Evolutionary conservation across 2,888 invertebrate species (phyloP).

Genomic region (Muscina levida): DNA sequence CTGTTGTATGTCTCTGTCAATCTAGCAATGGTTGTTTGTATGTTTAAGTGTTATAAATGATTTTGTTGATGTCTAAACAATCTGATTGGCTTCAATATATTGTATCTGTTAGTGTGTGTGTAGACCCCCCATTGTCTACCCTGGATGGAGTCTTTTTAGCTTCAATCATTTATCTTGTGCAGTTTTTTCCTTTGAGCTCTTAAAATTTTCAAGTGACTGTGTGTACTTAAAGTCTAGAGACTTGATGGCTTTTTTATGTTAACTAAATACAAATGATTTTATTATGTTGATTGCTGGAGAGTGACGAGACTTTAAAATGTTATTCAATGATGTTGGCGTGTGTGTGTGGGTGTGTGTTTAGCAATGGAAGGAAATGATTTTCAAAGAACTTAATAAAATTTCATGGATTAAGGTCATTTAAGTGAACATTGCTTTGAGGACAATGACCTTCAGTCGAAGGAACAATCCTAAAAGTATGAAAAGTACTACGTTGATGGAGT

Average conservation of each 20-base stretch:
- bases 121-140: background rate
- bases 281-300: background rate
- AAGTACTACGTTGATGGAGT: no score
- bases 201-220: background rate
- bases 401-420: no score
- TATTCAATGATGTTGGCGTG: background rate
- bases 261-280: constrained; percentile 11
- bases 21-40: constrained; percentile 18
- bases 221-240: constrained; percentile 7
- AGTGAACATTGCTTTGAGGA: no score
- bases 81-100: constrained; percentile 11
- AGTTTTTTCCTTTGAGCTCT: background rate
- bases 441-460: no score
- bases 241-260: constrained; percentile 19
- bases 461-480: no score
- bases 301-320: background rate
- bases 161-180: background rate
- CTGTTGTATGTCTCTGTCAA: constrained; percentile 39
- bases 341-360: no score
- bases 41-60: constrained; percentile 34
- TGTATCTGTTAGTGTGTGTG: background rate
- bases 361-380: no score
- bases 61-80: constrained; percentile 22
- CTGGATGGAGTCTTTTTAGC: constrained; percentile 9
- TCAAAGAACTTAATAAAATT: no score